phyloP scores from a whole-genome alignment of 2,113 vertebrate species.

The Carassius auratus region DNA sequence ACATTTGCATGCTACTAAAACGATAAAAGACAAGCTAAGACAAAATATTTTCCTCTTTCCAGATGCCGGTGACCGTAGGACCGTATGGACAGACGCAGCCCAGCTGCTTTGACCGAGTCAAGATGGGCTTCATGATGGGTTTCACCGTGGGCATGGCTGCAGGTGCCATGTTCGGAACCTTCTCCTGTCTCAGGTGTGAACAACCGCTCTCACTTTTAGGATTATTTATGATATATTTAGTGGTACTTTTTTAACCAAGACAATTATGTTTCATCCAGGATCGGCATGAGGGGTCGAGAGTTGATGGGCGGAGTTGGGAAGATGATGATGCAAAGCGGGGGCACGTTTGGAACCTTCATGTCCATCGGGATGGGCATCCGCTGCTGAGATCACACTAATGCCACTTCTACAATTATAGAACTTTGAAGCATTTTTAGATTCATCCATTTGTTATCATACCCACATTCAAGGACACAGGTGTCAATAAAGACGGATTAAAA shows the following conservation, averaged over 20 bases:
- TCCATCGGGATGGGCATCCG: conserved; percentile 98
- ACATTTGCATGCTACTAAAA: background rate
- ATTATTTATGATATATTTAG: background rate
- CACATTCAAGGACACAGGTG: conserved; percentile 53
- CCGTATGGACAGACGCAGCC: conserved; percentile 94
- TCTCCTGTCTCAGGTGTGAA: conserved; percentile 91
- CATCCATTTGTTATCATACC: background rate
- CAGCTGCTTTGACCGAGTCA: conserved; percentile 92
- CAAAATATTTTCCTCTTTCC: background rate
- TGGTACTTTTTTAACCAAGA: background rate
- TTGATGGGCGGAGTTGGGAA: conserved; percentile 97
- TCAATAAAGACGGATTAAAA: conserved; percentile 43
- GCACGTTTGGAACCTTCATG: conserved; percentile 98
- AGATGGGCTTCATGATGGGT: conserved; percentile 99
- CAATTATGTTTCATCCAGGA: conserved; percentile 70
- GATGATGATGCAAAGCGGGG: conserved; percentile 99
- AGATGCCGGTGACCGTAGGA: conserved; percentile 97
- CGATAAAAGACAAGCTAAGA: too few species aligned
- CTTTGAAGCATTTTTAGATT: conserved; percentile 11
- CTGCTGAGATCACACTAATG: conserved; percentile 75
- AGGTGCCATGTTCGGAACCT: conserved; percentile 93
- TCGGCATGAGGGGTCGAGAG: conserved; percentile 96
- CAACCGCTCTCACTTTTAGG: background rate
- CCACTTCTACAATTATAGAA: conserved; percentile 14
- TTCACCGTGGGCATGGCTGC: conserved; percentile 97